Percentiles rank a stretch among this genome's conserved stretches.
These are phyloP conservation scores for Polymixis lichenea DNA, from an alignment of 2,888 invertebrate species.

Conservation along the genomic window DNA sequence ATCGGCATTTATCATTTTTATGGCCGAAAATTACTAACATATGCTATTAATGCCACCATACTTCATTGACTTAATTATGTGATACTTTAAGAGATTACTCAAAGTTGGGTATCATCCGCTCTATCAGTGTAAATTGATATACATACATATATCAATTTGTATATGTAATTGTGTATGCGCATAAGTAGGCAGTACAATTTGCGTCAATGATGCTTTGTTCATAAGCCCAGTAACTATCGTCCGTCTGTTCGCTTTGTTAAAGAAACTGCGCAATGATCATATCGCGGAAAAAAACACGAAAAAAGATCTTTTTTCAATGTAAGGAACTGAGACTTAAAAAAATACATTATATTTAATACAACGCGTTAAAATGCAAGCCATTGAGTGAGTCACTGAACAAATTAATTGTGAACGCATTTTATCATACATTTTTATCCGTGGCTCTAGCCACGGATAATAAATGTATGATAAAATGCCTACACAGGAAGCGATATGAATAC, in stretches of 20 bases:
- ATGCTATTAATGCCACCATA: slow-evolving; percentile 28
- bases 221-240: slow-evolving; percentile 57
- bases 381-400: slow-evolving; percentile 53
- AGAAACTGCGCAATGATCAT: slow-evolving; percentile 39
- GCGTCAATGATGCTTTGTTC: slow-evolving; percentile 68
- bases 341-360: slow-evolving; percentile 18
- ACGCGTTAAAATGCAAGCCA: slow-evolving; percentile 39
- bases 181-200: slow-evolving; percentile 54
- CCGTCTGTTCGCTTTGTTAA: slow-evolving; percentile 48
- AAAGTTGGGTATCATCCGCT: slow-evolving; percentile 16
- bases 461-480: too few relatives aligned
- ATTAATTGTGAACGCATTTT: slow-evolving; percentile 44
- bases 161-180: slow-evolving; percentile 32
- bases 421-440: slow-evolving; percentile 31
- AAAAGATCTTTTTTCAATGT: slow-evolving; percentile 6
- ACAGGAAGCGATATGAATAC: slow-evolving; percentile 48
- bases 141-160: slow-evolving; percentile 17
- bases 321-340: slow-evolving; percentile 23
- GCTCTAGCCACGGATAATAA: too few relatives aligned
- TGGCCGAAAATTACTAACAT: slow-evolving; percentile 51
- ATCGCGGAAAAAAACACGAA: slow-evolving; percentile 30
- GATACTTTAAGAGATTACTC: slow-evolving; percentile 17
- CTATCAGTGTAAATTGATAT: slow-evolving; percentile 31
- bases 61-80: slow-evolving; percentile 46
- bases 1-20: slow-evolving; percentile 52